These are phyloP conservation scores for Linepithema humile DNA, from an alignment of 1,140 invertebrate species.

Conservation along the genomic window DNA sequence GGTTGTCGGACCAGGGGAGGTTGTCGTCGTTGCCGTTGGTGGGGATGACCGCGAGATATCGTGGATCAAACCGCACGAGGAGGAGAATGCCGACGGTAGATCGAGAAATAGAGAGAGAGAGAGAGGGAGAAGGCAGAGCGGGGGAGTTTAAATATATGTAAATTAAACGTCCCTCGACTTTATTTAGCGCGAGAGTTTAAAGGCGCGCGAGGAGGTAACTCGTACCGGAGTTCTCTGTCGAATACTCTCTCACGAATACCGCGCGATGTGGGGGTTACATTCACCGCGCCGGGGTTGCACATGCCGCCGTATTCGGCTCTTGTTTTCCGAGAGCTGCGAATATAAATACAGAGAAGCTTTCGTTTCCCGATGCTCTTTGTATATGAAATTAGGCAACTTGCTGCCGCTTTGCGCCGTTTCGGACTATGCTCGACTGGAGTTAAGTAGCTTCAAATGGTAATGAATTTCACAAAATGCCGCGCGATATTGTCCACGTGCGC, in stretches of 20 bases:
- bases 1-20: slow-evolving; percentile 57
- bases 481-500: neutral
- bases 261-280: no score
- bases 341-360: slow-evolving; percentile 25
- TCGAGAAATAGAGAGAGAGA: neutral
- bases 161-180: slow-evolving; percentile 76
- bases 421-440: neutral
- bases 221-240: slow-evolving; percentile 34
- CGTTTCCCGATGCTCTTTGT: slow-evolving; percentile 37
- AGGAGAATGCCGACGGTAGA: slow-evolving; percentile 17
- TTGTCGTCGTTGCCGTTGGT: slow-evolving; percentile 52
- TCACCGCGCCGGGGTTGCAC: neutral
- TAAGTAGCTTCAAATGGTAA: slow-evolving; percentile 1
- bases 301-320: neutral
- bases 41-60: slow-evolving; percentile 56
- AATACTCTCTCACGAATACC: slow-evolving; percentile 55
- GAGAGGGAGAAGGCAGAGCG: neutral
- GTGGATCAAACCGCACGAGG: slow-evolving; percentile 49
- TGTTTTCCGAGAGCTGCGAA: neutral
- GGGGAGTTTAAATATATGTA: slow-evolving; percentile 72
- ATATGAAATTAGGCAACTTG: slow-evolving; percentile 37
- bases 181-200: slow-evolving; percentile 75
- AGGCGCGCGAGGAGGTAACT: slow-evolving; percentile 60
- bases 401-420: neutral
- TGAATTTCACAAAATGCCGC: neutral